These are phyloP conservation scores for Axinella damicornis DNA, from an alignment of 37 sponge, comb jelly and placozoan species.

Conservation along the genomic window DNA sequence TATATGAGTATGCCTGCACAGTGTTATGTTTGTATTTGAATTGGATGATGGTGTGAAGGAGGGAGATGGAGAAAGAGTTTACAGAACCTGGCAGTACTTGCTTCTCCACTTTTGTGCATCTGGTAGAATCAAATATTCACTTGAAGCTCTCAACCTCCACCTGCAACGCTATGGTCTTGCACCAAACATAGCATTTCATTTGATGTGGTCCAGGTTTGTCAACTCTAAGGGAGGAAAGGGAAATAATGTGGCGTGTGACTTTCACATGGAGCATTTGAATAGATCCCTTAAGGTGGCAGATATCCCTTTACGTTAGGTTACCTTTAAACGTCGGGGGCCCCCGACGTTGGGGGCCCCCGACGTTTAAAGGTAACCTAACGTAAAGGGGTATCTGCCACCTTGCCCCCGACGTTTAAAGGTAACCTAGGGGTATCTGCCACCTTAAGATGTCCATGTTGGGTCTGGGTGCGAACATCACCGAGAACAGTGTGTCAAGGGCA, in stretches of 20 bases:
- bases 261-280: conserved; percentile 33
- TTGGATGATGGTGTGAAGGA: conserved; percentile 32
- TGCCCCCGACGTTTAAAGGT: no score
- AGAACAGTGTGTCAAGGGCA: not conserved
- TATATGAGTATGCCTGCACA: conserved; percentile 7
- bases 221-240: conserved; percentile 11
- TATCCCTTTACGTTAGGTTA: no score
- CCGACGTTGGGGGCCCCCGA: no score
- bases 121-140: conserved; percentile 18
- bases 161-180: not conserved
- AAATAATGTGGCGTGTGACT: conserved; percentile 19
- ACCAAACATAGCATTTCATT: not conserved
- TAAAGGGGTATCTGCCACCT: no score
- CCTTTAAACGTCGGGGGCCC: no score
- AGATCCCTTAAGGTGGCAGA: no score
- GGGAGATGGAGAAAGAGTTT: conserved; percentile 25
- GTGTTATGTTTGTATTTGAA: conserved; percentile 22
- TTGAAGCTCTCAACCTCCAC: conserved; percentile 7
- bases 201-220: conserved; percentile 9
- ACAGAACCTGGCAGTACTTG: conserved; percentile 25
- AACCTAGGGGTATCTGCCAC: no score
- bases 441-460: no score
- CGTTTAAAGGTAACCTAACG: no score
- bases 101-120: conserved; percentile 7
- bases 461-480: not conserved